A percentile compares a stretch with the other conserved stretches of the same genome.
phyloP scores from a whole-genome alignment of 2,797 vertebrate species.

The Enteromius thamalakanensis region DNA sequence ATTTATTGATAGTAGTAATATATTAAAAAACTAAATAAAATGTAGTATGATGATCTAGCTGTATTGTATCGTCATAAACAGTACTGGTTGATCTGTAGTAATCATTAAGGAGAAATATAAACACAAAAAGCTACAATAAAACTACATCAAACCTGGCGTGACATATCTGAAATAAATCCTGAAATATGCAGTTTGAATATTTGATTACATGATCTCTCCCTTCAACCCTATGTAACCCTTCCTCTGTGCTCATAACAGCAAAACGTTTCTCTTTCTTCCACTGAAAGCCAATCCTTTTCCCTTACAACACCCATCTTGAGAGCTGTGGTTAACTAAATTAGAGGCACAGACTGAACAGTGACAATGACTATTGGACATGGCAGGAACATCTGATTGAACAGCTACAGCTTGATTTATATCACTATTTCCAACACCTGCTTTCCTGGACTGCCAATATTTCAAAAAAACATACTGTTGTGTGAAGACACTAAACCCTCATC shows the following conservation, averaged over 20 bases:
- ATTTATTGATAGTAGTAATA: not conserved
- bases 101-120: no score
- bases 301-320: constrained; percentile 60
- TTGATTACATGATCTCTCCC: constrained; percentile 13
- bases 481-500: constrained; percentile 8
- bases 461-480: not conserved
- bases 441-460: constrained; percentile 11
- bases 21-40: not conserved
- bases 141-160: not conserved
- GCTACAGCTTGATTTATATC: not conserved
- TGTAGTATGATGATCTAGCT: not conserved
- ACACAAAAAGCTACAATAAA: not conserved
- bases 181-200: not conserved
- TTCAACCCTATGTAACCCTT: constrained; percentile 58
- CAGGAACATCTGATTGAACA: constrained; percentile 25
- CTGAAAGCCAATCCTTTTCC: constrained; percentile 37
- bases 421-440: constrained; percentile 32
- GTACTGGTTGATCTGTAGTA: no score
- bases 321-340: constrained; percentile 62
- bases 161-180: not conserved
- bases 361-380: constrained; percentile 42
- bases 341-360: constrained; percentile 25
- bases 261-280: constrained; percentile 56
- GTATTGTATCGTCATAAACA: no score
- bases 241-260: constrained; percentile 63